Evolutionary conservation across 2,113 vertebrate genomes (phyloP).

Genomic region (Pterophyllum scalare): DNA sequence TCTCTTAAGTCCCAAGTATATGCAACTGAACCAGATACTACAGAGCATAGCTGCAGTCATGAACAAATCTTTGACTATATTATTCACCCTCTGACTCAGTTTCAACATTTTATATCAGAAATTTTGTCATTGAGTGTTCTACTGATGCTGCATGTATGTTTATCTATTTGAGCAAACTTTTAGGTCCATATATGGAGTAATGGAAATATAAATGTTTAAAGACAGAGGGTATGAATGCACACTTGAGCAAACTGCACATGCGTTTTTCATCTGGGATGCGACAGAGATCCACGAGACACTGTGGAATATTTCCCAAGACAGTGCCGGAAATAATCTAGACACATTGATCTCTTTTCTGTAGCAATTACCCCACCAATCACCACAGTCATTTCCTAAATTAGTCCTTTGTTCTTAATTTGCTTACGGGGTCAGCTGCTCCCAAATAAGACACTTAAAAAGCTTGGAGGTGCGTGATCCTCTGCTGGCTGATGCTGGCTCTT

Average conservation of each 20-base stretch:
- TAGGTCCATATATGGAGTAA: background rate
- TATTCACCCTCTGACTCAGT: conserved; percentile 52
- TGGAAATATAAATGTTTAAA: background rate
- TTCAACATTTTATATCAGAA: conserved; percentile 31
- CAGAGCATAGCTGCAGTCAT: too few species aligned
- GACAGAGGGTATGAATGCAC: background rate
- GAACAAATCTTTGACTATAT: too few species aligned
- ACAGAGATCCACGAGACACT: conserved; percentile 1
- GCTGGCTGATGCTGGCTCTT: background rate
- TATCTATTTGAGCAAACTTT: background rate
- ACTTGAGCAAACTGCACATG: background rate
- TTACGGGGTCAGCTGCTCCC: background rate
- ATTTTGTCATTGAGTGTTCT: background rate
- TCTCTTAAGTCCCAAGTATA: too few species aligned
- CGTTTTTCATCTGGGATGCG: conserved; percentile 30
- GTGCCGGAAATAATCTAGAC: background rate
- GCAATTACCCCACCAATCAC: conserved; percentile 27
- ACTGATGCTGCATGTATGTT: background rate
- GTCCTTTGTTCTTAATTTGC: background rate
- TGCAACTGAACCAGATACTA: too few species aligned
- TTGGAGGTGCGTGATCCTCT: background rate
- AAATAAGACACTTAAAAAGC: background rate
- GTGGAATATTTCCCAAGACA: conserved; percentile 41
- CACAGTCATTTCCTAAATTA: conserved; percentile 27
- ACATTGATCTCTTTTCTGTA: conserved; percentile 34